phyloP scores from a whole-genome alignment of 2,797 vertebrate genomes.

The Perdix hodgsoniae region DNA sequence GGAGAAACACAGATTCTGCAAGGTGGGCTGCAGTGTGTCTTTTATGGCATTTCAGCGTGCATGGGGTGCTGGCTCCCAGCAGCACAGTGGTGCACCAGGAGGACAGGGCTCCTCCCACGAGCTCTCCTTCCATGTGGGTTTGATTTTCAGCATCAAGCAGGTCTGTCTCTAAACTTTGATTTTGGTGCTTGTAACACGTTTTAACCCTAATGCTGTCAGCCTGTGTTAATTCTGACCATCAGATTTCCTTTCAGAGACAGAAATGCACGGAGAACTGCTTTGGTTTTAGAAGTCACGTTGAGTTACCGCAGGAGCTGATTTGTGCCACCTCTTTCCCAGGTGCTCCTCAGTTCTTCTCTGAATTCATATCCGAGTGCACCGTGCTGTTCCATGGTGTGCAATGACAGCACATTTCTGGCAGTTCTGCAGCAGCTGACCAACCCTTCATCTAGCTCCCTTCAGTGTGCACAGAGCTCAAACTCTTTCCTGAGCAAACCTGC shows the following conservation, averaged over 20 bases:
- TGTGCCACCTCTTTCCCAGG: not conserved
- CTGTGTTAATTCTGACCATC: not conserved
- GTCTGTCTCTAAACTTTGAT: not conserved
- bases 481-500: constrained; percentile 2
- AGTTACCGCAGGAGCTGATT: not conserved
- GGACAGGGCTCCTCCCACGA: not conserved
- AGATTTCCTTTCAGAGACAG: not conserved
- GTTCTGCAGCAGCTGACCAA: not conserved
- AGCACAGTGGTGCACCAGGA: not conserved
- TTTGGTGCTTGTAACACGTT: not conserved
- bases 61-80: too few relatives aligned
- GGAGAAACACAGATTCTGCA: not conserved
- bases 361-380: not conserved
- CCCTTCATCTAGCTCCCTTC: not conserved
- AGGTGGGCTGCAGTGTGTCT: not conserved
- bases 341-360: not conserved
- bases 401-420: rapidly evolving
- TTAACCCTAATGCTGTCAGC: not conserved
- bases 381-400: not conserved
- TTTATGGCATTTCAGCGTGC: not conserved
- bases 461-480: rapidly evolving
- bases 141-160: not conserved
- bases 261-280: not conserved
- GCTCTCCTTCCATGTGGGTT: not conserved
- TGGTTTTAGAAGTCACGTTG: not conserved